These are phyloP conservation scores for Acrobasis repandana DNA, from an alignment of 2,888 invertebrate species.

Conservation along the genomic window DNA sequence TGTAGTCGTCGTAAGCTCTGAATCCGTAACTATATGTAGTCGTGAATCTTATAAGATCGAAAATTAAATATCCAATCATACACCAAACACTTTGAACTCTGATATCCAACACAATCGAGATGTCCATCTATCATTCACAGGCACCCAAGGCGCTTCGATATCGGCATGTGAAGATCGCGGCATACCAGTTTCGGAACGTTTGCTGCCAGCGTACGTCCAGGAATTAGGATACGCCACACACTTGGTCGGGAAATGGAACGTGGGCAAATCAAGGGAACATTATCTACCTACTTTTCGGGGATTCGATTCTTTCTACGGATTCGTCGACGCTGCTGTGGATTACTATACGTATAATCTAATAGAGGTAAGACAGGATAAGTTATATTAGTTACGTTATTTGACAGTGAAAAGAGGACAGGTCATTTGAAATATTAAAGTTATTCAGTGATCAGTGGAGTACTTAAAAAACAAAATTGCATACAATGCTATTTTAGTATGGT, in stretches of 20 bases:
- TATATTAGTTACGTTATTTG: background rate
- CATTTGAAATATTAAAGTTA: background rate
- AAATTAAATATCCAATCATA: no score
- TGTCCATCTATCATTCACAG: constrained; percentile 31
- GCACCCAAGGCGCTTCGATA: constrained; percentile 56
- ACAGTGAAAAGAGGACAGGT: background rate
- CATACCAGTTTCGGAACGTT: constrained; percentile 85
- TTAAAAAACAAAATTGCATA: background rate
- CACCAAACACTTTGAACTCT: no score
- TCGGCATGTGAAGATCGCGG: constrained; percentile 85
- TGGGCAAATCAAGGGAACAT: constrained; percentile 88
- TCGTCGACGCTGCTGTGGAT: constrained; percentile 89
- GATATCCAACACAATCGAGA: background rate
- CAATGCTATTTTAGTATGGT: no score
- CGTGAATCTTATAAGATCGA: no score
- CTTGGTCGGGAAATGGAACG: constrained; percentile 93
- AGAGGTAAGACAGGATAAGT: constrained; percentile 40
- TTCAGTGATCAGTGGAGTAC: no score
- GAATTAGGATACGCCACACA: constrained; percentile 90
- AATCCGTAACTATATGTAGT: no score
- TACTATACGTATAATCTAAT: constrained; percentile 86
- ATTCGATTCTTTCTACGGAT: constrained; percentile 92
- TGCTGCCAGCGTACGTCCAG: constrained; percentile 86
- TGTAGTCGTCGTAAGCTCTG: no score
- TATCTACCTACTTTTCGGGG: constrained; percentile 89